Evolutionary conservation across 2,888 invertebrate genomes (phyloP), one percentile per base, ranked within the genome.

Genomic region (Omphaloscelis lunosa): DNA sequence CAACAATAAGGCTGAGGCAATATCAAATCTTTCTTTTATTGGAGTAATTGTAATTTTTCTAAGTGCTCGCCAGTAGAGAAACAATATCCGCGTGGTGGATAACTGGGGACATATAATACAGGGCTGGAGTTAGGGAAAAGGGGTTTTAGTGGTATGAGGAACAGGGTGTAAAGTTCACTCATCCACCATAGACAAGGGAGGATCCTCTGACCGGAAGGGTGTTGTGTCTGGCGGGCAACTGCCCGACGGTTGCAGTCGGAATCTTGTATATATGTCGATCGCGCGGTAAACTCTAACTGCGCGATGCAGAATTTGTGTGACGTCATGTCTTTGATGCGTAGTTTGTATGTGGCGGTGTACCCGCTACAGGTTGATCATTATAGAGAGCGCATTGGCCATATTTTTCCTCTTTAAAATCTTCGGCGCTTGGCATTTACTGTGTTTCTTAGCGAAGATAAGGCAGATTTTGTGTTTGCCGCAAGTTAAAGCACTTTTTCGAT

Each of bases 31-130:
- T 72, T 72, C 74, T 86, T 89, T 82, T 79, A 82, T 83, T 81
- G 80, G 72, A 80, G 85, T 88, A 86, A 87, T 90, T 88, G 90
- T 90, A 90, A 89, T 91, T 89, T 90, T 90, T 91, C 83, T 88
- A 89, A 91, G 90, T 90, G 88, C 85, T 81, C 56, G 79, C 75
- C 84, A 80, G 79, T 85, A 78, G 80, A 85, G 82, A 87, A 89
- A 89, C 88, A 90, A 90, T 90, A 89, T 89, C 87, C 78, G 75
- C 79, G 70, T 77, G 70, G 78, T 73, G 72, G 78, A 81, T 82
- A 80, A 84, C 77, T 62, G 71, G 68, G 66, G 58, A 72, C 77
- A 79, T 61, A 61, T 72, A 65, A 70, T 66, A 53, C 87, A 86
- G 87, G 66, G 63, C 17, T 39, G 84, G 34, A 81, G 51, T 75